Evolutionary conservation across 2,888 invertebrate genomes (phyloP), one percentile per base, ranked within the genome.

Genomic region (Leptinotarsa peninsularis): DNA sequence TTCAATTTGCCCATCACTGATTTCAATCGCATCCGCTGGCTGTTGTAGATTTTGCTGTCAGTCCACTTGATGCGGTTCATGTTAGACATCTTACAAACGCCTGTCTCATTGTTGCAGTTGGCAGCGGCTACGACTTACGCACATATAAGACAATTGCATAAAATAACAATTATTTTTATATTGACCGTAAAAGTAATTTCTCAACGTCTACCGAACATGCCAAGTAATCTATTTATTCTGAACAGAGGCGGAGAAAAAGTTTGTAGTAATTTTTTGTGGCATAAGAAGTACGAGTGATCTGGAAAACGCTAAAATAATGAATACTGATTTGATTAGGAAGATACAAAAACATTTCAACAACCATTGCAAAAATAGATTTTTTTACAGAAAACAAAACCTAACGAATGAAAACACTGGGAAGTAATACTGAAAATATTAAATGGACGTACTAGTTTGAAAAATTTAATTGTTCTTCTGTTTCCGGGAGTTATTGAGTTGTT

Each of bases 31-130:
- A 68, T n/a, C 56, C 60, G 71, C 73, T 50, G 63, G 56, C 67
- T 56, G 72, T 49, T 54, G 52, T 4, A 52, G 71, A 54, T 33
- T 67, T 71, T 18, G 49, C 54, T 72, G 72, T 27, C 69, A 74
- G 43, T 56, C 23, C 49, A 63, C 67, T 76, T 74, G 72, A 72
- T 66, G 58, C 43, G 73, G 66, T 69, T 73, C 67, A 71, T 74
- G 70, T 72, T 72, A n/a, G 52, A 49, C 70, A 67, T 66, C 70
- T 94, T 94, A 90, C 96, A 97, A 87, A 94, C 93, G 81, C 95
- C 95, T 80, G 94, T 95, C 82, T 92, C 92, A 89, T 95, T 95
- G 90, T 94, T 93, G 91, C 94, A 97, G 91, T 95, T 97, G 85
- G 96, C 95, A 84, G 96, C 96, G 91, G 43, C 96, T 96, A 93